These are phyloP conservation scores for Arrhamphus sclerolepis DNA, from an alignment of 2,797 vertebrate species.

Conservation along the genomic window DNA sequence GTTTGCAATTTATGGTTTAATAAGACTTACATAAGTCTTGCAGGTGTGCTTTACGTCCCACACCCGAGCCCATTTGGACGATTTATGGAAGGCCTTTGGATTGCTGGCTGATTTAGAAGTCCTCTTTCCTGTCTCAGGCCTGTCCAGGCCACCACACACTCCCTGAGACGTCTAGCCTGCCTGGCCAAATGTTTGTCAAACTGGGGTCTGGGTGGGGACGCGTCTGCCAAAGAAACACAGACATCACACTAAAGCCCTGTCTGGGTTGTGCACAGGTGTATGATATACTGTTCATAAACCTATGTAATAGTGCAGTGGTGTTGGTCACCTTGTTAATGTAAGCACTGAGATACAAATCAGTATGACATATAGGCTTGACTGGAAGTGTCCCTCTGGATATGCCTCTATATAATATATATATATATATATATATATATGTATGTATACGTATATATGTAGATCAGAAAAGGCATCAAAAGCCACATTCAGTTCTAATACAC, in stretches of 20 bases:
- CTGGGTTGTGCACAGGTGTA: slow-evolving; percentile 69
- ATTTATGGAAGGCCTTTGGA: slow-evolving; percentile 86
- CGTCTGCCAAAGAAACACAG: slow-evolving; percentile 69
- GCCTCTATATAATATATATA: slow-evolving; percentile 69
- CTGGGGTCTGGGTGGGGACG: slow-evolving; percentile 65
- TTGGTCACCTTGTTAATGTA: slow-evolving; percentile 78
- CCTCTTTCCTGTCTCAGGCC: slow-evolving; percentile 76
- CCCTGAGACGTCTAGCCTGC: slow-evolving; percentile 68
- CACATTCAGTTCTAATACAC: slow-evolving; percentile 74
- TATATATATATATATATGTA: too few species aligned
- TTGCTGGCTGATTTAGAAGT: slow-evolving; percentile 86
- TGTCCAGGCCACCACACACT: slow-evolving; percentile 69
- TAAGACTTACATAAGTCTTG: slow-evolving; percentile 91
- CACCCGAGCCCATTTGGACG: slow-evolving; percentile 83
- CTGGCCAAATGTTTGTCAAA: slow-evolving; percentile 71
- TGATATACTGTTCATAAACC: slow-evolving; percentile 73
- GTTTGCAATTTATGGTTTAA: slow-evolving; percentile 88
- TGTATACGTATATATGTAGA: too few species aligned
- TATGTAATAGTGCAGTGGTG: slow-evolving; percentile 69
- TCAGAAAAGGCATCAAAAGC: slow-evolving; percentile 75
- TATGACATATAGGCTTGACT: slow-evolving; percentile 78
- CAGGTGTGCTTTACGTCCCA: slow-evolving; percentile 87
- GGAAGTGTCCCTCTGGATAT: slow-evolving; percentile 72
- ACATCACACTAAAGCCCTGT: slow-evolving; percentile 67
- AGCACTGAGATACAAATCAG: slow-evolving; percentile 83